A percentile compares a stretch with the other conserved stretches of the same genome.
Conservation (phyloP, 2,888 invertebrate genomes). For the Dexiosoma caninum region DNA sequence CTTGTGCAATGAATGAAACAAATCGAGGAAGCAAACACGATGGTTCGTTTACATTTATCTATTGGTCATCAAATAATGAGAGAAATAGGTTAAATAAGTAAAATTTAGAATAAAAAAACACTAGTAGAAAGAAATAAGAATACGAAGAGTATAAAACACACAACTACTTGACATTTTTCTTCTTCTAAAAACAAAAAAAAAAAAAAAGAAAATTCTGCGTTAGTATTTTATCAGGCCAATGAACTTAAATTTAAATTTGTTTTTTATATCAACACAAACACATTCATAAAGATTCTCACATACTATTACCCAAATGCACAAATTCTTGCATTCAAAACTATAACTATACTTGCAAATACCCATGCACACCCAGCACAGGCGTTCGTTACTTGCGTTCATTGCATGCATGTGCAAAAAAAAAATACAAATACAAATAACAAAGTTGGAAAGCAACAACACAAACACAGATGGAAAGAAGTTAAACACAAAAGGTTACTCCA, state of each 20-base stretch:
- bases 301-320: constrained; percentile 8
- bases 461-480: constrained; percentile 21
- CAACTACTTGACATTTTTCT: constrained; percentile 36
- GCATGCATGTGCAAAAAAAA: too few relatives aligned
- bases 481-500: neutral
- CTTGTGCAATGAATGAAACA: neutral
- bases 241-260: constrained; percentile 26
- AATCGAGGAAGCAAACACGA: constrained; percentile 1
- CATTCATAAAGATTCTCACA: neutral
- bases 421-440: neutral
- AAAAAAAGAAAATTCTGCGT: neutral
- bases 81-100: constrained; percentile 16
- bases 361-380: neutral
- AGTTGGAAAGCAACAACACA: neutral
- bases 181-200: neutral
- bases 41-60: constrained; percentile 19
- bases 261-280: neutral
- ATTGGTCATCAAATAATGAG: constrained; percentile 28
- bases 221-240: constrained; percentile 6
- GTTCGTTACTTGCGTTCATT: neutral
- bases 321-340: constrained; percentile 22
- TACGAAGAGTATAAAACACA: neutral
- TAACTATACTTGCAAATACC: neutral
- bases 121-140: neutral
- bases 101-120: too few relatives aligned